These are phyloP conservation scores for Cactoblastis cactorum DNA, from an alignment of 2,888 invertebrate species.

Conservation along the genomic window DNA sequence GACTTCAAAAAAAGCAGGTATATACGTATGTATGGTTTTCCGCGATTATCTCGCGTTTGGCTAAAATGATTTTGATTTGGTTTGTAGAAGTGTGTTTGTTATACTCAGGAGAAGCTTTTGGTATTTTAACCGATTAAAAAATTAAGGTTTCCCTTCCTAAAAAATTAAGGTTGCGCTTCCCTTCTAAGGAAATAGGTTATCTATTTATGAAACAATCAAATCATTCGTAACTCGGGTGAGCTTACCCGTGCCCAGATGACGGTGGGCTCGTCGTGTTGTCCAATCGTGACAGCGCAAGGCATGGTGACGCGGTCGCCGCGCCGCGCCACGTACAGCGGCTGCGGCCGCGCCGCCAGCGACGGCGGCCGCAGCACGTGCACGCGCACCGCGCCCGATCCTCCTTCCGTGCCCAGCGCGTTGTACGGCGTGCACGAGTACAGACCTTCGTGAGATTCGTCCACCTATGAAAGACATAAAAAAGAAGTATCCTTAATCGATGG, in stretches of 20 bases:
- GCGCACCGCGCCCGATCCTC: slow-evolving; percentile 90
- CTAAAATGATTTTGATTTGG: no score
- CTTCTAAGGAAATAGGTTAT: no score
- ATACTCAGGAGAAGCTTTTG: no score
- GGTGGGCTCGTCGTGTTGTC: slow-evolving; percentile 41
- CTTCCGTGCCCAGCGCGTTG: slow-evolving; percentile 92
- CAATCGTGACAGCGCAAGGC: slow-evolving; percentile 88
- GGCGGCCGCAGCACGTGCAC: slow-evolving; percentile 93
- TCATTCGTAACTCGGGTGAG: neutral
- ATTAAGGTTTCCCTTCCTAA: no score
- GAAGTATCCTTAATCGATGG: no score
- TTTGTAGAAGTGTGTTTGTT: no score
- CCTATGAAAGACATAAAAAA: slow-evolving; percentile 46
- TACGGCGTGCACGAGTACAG: slow-evolving; percentile 95
- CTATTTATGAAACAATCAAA: no score
- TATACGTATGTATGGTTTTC: no score
- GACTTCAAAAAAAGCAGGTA: no score
- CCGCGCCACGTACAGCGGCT: slow-evolving; percentile 90
- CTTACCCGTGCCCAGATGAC: slow-evolving; percentile 44
- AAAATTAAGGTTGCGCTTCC: no score
- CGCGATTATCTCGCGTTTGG: no score
- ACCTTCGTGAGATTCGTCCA: slow-evolving; percentile 91
- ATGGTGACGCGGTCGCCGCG: slow-evolving; percentile 89
- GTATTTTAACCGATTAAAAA: no score
- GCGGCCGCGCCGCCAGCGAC: slow-evolving; percentile 88